A percentile compares a stretch with the other conserved stretches of the same genome.
Conservation (phyloP, 2,888 invertebrate species). For the Pegoplata infirma region DNA sequence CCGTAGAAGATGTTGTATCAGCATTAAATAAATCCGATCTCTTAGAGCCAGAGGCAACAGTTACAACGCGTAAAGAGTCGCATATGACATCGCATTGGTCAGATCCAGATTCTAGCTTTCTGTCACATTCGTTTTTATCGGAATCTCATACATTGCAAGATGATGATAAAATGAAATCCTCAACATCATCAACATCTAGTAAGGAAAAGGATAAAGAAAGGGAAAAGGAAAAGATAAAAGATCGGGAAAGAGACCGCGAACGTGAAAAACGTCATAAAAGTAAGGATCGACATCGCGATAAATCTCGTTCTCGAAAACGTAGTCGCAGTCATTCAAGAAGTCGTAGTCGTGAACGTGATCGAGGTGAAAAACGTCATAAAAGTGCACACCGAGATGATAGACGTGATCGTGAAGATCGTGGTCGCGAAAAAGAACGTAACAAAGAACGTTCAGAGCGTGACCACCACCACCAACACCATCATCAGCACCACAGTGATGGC, state of each 20-base stretch:
- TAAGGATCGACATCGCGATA: conserved; percentile 71
- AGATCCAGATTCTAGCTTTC: conserved; percentile 37
- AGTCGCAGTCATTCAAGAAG: conserved; percentile 74
- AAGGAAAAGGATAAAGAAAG: conserved; percentile 67
- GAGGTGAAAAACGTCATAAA: conserved; percentile 71
- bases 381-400: conserved; percentile 67
- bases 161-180: conserved; percentile 52
- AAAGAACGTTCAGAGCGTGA: conserved; percentile 53
- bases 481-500: conserved; percentile 50
- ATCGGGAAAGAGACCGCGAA: conserved; percentile 57
- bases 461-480: conserved; percentile 39
- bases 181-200: conserved; percentile 4
- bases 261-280: conserved; percentile 71
- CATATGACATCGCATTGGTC: conserved; percentile 33
- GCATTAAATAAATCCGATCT: conserved; percentile 80
- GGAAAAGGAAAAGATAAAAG: conserved; percentile 64
- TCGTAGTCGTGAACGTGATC: conserved; percentile 71
- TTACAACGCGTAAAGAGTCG: conserved; percentile 35
- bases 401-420: conserved; percentile 66
- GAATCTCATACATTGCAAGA: conserved; percentile 21
- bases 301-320: conserved; percentile 67
- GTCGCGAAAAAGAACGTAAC: conserved; percentile 65
- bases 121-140: conserved; percentile 29
- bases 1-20: conserved; percentile 84
- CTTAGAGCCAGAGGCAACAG: neutral